phyloP scores from a whole-genome alignment of 2,113 vertebrate species.

The Scytalopus superciliaris region DNA sequence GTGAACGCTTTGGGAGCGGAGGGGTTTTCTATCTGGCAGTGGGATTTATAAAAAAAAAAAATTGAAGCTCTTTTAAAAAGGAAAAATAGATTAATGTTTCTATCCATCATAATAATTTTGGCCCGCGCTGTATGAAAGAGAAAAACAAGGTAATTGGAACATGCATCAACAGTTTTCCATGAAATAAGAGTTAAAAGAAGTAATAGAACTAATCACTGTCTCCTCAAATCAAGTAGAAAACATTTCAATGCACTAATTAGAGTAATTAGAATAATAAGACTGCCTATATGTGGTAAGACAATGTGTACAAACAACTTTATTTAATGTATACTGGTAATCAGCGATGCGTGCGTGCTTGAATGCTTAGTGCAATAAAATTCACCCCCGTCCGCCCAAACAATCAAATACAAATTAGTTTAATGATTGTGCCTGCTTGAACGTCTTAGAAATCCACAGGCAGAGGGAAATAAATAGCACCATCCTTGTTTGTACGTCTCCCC shows the following conservation, averaged over 20 bases:
- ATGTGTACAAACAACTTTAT: conserved; percentile 90
- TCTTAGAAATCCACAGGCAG: conserved; percentile 79
- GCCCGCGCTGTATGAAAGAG: conserved; percentile 63
- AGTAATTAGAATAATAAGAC: conserved; percentile 89
- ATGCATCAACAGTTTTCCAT: conserved; percentile 77
- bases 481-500: conserved; percentile 73
- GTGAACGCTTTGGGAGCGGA: not conserved
- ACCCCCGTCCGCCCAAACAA: conserved; percentile 86
- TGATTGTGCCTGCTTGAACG: conserved; percentile 82
- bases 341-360: conserved; percentile 85
- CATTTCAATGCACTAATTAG: conserved; percentile 87
- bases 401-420: conserved; percentile 89
- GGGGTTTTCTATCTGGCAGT: not conserved
- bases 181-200: conserved; percentile 82
- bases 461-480: conserved; percentile 79
- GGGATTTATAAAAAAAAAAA: not conserved
- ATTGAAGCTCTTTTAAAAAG: conserved; percentile 12
- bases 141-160: conserved; percentile 75
- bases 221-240: conserved; percentile 86
- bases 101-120: conserved; percentile 47
- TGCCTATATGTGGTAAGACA: conserved; percentile 87
- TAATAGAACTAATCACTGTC: conserved; percentile 82
- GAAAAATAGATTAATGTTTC: conserved; percentile 42
- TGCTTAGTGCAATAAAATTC: conserved; percentile 84
- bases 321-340: conserved; percentile 89